Evolutionary conservation across 2,888 invertebrate species (phyloP), one percentile per base, ranked within the genome.

Genomic region (Palloptera scutellata): DNA sequence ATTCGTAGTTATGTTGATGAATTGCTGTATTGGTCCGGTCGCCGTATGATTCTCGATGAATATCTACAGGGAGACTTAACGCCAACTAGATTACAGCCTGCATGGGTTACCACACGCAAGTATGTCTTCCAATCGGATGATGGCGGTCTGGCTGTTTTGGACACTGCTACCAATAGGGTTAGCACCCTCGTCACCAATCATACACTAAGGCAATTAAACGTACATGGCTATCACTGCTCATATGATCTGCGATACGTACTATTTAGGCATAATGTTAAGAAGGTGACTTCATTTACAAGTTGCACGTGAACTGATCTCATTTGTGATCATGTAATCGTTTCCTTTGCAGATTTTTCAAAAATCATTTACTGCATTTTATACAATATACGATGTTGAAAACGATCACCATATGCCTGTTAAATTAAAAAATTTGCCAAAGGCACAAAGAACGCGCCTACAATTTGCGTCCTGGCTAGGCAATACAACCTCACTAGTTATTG

Each of bases 361-460:
- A 87, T 93, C 94, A 75, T 93, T 91, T 87, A 93, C 93, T 80
- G 94, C 95, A 78, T 92, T 92, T 86, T 95, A 94, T 87, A 94
- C 94, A 78, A 92, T 95, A 85, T 95, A 94, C 87, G 94, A 95
- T 88, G 94, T 95, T 86, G 91, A 90, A 83, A 95, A 94, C 86
- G 94, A 94, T 87, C 94, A 94, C 86, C 93, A 94, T 86, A 92
- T 93, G 83, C 93, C 93, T 60, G 89, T 95, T 73, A 90, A 93
- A 86, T 88, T 95, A 84, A 91, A 94, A 86, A 89, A 91, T 72
- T 90, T 91, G 70, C 87, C 90, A 60, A 89, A 89, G 78, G 88
- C 89, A 70, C 89, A 89, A 81, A 89, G 89, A 75, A 88, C 91
- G 84, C 89, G 92, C 77, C 88, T 96, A 83, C 95, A 96, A 86